phyloP scores from a whole-genome alignment of 2,113 vertebrate species.

The Pogona vitticeps region DNA sequence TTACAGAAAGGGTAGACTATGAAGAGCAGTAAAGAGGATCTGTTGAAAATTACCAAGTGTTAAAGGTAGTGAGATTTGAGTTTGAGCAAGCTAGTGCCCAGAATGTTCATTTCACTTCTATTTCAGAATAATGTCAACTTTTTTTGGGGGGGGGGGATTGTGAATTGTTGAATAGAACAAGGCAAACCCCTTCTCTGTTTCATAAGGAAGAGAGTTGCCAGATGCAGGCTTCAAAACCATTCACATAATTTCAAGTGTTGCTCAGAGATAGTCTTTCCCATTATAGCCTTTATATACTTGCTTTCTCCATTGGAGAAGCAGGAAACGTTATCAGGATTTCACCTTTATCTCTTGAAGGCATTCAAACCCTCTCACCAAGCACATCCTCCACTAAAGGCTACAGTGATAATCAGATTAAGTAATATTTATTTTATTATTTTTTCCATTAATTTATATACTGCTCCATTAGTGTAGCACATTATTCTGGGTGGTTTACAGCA shows the following conservation, averaged over 20 bases:
- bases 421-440: too few relatives aligned
- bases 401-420: not conserved
- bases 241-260: not conserved
- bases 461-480: too few relatives aligned
- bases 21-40: not conserved
- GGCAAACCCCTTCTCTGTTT: not conserved
- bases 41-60: conserved; percentile 17
- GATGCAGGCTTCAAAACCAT: not conserved
- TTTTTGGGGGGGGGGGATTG: too few relatives aligned
- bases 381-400: not conserved
- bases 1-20: not conserved
- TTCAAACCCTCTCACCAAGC: not conserved
- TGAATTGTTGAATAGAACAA: not conserved
- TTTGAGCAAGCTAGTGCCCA: not conserved
- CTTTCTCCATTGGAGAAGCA: not conserved
- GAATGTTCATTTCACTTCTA: not conserved
- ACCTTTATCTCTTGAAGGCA: not conserved
- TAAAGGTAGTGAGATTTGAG: not conserved
- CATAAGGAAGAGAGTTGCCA: not conserved
- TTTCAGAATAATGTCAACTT: not conserved
- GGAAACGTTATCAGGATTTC: not conserved
- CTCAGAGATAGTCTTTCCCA: not conserved
- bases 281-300: not conserved
- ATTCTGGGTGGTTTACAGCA: not conserved
- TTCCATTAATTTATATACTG: too few relatives aligned